Conservation (phyloP, 1,140 invertebrate genomes). For the Drosophila carrolli region DNA sequence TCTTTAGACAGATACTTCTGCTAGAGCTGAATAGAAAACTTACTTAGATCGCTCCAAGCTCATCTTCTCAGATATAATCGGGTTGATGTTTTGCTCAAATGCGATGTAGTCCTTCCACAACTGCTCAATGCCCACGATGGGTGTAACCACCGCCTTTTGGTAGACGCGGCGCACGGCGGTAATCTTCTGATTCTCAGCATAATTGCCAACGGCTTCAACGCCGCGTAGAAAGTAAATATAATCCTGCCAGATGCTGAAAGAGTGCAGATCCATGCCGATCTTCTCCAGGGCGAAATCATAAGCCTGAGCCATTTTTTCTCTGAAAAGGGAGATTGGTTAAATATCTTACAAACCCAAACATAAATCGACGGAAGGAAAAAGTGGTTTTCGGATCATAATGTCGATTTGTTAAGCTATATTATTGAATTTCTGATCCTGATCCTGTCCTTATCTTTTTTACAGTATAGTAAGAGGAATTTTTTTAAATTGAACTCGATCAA, state of each 20-base stretch:
- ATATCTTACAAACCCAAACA: too few relatives aligned
- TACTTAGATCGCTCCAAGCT: conserved; percentile 85
- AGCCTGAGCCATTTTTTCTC: conserved; percentile 99
- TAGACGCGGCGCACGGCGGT: conserved; percentile 98
- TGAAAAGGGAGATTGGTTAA: conserved; percentile 78
- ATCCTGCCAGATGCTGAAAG: conserved; percentile 98
- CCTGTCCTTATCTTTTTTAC: too few relatives aligned
- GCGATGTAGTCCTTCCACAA: conserved; percentile 99
- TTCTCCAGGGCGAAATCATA: conserved; percentile 99
- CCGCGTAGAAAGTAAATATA: conserved; percentile 99
- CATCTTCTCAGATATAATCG: conserved; percentile 93
- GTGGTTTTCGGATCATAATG: too few relatives aligned
- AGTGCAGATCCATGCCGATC: conserved; percentile 99
- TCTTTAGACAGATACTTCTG: not conserved
- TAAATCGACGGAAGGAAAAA: too few relatives aligned
- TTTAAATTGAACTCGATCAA: too few relatives aligned
- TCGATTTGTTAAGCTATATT: too few relatives aligned
- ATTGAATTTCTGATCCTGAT: too few relatives aligned
- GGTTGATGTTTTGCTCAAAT: conserved; percentile 97
- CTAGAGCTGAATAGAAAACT: not conserved
- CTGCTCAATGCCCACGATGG: conserved; percentile 98
- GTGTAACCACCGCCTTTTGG: conserved; percentile 97
- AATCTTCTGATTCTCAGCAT: conserved; percentile 99
- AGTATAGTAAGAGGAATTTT: too few relatives aligned
- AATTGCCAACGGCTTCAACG: conserved; percentile 98